Conservation (phyloP, 2,888 invertebrate genomes). For the Hyalella azteca region DNA sequence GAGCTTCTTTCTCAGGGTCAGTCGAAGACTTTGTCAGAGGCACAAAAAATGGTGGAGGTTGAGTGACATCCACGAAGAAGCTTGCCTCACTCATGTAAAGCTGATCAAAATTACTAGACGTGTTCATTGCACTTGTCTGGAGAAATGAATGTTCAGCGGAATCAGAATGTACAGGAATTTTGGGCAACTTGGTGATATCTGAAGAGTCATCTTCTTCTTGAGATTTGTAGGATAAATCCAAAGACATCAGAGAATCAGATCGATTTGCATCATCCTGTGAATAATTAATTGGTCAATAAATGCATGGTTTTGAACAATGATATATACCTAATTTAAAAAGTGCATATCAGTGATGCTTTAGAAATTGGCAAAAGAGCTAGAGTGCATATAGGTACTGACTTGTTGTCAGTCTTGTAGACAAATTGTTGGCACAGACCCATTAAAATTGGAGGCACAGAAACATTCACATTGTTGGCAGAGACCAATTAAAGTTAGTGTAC, state of each 20-base stretch:
- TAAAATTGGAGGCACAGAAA: too few relatives aligned
- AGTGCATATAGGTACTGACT: too few relatives aligned
- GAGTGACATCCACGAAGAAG: not conserved
- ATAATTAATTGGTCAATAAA: too few relatives aligned
- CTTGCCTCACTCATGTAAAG: not conserved
- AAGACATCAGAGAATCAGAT: not conserved
- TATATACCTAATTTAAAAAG: too few relatives aligned
- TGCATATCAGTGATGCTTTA: too few relatives aligned
- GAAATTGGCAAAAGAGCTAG: too few relatives aligned
- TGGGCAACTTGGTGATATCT: not conserved
- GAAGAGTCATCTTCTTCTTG: not conserved
- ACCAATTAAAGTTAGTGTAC: too few relatives aligned
- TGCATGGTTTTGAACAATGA: too few relatives aligned
- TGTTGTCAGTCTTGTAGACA: too few relatives aligned
- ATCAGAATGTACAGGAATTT: not conserved
- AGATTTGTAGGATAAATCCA: not conserved
- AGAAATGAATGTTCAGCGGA: not conserved
- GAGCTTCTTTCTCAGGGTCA: not conserved
- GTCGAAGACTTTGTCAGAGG: not conserved
- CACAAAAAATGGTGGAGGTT: not conserved
- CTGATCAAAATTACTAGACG: not conserved
- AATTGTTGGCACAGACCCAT: too few relatives aligned
- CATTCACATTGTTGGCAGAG: too few relatives aligned
- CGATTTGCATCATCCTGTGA: too few relatives aligned
- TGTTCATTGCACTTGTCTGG: not conserved